These are phyloP conservation scores for Macrochelys suwanniensis DNA, from an alignment of 2,797 vertebrate genomes.

Conservation along the genomic window DNA sequence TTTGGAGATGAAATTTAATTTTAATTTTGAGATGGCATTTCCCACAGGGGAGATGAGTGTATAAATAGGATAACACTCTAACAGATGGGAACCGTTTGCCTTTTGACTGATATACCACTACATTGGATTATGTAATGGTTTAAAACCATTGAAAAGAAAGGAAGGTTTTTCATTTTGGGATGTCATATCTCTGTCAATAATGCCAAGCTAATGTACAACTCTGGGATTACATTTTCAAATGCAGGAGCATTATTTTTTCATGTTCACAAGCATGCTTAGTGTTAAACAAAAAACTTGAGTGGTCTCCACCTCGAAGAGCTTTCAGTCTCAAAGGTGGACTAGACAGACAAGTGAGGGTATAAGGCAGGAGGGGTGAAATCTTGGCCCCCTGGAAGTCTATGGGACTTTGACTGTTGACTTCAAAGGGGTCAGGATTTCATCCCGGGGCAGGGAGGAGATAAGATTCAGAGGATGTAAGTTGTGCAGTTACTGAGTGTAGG, in stretches of 20 bases:
- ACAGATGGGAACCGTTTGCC: conserved; percentile 35
- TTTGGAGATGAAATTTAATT: conserved; percentile 72
- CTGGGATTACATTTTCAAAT: neutral
- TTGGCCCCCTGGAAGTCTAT: neutral
- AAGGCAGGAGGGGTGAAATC: neutral
- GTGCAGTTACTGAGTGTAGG: neutral
- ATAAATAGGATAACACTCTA: conserved; percentile 50
- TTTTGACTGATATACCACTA: conserved; percentile 41
- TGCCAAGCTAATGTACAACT: neutral
- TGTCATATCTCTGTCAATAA: neutral
- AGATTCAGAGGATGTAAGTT: neutral
- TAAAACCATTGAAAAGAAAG: conserved; percentile 5
- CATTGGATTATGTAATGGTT: conserved; percentile 45
- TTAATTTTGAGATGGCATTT: conserved; percentile 73
- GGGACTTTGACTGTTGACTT: neutral
- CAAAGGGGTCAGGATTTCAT: neutral
- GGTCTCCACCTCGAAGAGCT: neutral
- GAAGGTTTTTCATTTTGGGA: neutral
- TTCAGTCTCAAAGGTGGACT: neutral
- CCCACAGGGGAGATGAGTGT: conserved; percentile 55
- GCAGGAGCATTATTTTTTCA: neutral
- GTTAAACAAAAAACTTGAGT: neutral
- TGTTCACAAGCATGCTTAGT: neutral
- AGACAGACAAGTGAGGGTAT: neutral
- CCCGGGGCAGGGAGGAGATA: neutral